A percentile compares a stretch with the other conserved stretches of the same genome.
These are phyloP conservation scores for Lucilia cuprina DNA, from an alignment of 1,140 invertebrate species.

Conservation along the genomic window DNA sequence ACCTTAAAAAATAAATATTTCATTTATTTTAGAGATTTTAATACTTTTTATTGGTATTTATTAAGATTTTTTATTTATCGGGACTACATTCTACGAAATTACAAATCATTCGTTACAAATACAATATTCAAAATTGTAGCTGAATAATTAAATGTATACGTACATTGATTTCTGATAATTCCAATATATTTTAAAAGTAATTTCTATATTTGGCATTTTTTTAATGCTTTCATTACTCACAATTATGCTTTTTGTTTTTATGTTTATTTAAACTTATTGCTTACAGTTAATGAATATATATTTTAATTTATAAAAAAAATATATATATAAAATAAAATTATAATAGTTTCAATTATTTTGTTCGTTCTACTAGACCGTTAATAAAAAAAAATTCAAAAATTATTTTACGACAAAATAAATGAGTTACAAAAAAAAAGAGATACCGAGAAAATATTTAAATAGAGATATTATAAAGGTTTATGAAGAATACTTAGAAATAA, in stretches of 20 bases:
- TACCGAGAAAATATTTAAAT: neutral
- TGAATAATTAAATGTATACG: neutral
- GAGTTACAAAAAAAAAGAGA: neutral
- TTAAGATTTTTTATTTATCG: neutral
- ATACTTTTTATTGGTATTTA: too few relatives aligned
- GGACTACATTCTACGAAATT: neutral
- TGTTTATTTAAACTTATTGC: neutral
- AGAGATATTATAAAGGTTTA: neutral
- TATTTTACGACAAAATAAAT: neutral
- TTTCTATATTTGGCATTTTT: conserved; percentile 24
- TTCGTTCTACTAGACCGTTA: neutral
- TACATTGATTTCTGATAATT: neutral
- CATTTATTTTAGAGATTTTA: too few relatives aligned
- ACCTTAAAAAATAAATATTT: neutral
- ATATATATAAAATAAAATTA: neutral
- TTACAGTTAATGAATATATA: neutral
- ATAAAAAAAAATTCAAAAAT: neutral
- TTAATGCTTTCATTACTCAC: neutral
- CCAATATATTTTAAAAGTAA: neutral
- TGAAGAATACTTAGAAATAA: neutral
- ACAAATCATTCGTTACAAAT: neutral
- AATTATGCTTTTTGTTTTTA: neutral
- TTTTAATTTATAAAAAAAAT: conserved; percentile 5
- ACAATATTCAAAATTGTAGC: conserved; percentile 24
- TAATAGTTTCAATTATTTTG: neutral